Evolutionary conservation across 2,888 invertebrate species (phyloP).

Genomic region (Exephanes ischioxanthus): DNA sequence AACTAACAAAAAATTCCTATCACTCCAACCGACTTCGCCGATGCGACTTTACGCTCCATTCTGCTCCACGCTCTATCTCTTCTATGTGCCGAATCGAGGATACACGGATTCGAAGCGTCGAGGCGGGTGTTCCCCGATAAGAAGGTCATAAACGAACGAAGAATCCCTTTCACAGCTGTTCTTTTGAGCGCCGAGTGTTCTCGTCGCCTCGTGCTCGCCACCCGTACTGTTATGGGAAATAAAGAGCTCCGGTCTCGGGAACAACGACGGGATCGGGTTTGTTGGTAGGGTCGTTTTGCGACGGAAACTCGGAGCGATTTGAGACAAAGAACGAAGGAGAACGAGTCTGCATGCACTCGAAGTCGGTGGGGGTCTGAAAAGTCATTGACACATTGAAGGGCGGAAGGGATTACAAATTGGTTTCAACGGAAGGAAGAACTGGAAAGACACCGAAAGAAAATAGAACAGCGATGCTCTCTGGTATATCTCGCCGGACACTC

Average conservation of each 20-base stretch:
- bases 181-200: conserved; percentile 36
- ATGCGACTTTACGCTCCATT: conserved; percentile 6
- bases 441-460: conserved; percentile 5
- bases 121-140: conserved; percentile 33
- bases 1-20: background rate
- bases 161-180: conserved; percentile 49
- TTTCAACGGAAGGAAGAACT: background rate
- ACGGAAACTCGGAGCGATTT: background rate
- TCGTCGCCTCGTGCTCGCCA: background rate
- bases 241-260: conserved; percentile 10
- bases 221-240: conserved; percentile 16
- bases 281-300: background rate
- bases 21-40: background rate
- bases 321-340: background rate
- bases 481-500: background rate
- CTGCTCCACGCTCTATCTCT: background rate
- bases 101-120: conserved; percentile 9
- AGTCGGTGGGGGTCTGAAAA: background rate
- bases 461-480: background rate
- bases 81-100: background rate
- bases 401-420: background rate
- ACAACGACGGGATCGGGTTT: background rate
- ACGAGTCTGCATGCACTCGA: background rate
- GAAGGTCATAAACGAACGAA: conserved; percentile 48
- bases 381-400: conserved; percentile 16